These are phyloP conservation scores for Enoplolaimus lenunculus DNA, from an alignment of 2,888 invertebrate genomes.

Conservation along the genomic window DNA sequence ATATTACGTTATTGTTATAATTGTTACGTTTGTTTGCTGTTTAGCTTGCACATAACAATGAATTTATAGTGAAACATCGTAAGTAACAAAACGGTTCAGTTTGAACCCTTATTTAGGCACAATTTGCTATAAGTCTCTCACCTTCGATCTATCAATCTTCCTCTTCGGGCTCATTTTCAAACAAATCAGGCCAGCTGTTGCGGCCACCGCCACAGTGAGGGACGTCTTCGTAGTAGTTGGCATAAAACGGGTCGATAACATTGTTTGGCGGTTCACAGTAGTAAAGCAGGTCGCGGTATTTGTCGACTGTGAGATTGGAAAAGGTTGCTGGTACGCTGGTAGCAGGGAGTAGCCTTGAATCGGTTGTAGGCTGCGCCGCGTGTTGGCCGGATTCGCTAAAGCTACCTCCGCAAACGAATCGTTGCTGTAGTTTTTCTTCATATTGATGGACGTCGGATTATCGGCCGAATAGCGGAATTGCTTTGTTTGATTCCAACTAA, in stretches of 20 bases:
- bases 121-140: no score
- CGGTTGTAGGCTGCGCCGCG: not conserved
- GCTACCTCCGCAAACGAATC: not conserved
- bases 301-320: not conserved
- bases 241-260: not conserved
- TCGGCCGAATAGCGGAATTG: not conserved
- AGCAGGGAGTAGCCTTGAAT: not conserved
- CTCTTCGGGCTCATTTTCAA: no score
- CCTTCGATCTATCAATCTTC: no score
- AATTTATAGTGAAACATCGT: no score
- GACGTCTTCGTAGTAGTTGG: not conserved
- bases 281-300: not conserved
- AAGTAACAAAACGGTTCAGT: no score
- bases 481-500: not conserved
- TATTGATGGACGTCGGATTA: not conserved
- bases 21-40: no score
- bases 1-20: no score
- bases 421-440: not conserved
- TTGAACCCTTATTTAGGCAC: no score
- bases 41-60: no score
- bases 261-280: not conserved
- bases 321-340: not conserved
- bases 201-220: not conserved
- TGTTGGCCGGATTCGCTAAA: not conserved
- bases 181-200: not conserved